Percentiles rank a stretch among this genome's conserved stretches.
phyloP scores from a whole-genome alignment of 2,113 vertebrate species.

The Thamnaconus septentrionalis region DNA sequence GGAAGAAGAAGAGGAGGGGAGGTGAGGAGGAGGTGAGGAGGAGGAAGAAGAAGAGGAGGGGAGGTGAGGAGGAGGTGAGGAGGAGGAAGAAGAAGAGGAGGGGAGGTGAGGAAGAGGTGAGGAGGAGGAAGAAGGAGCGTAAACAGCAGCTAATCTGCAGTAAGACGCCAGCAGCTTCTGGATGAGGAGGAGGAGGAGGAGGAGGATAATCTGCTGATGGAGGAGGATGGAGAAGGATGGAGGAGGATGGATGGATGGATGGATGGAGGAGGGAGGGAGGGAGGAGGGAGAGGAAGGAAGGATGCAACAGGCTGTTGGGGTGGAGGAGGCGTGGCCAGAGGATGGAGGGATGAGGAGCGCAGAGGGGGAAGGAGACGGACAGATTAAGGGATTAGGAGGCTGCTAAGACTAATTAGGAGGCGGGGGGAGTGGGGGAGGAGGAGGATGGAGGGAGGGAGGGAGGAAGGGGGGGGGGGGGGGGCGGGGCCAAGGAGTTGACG shows the following conservation, averaged over 20 bases:
- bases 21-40: no score
- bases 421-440: conserved; percentile 50
- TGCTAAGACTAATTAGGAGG: conserved; percentile 73
- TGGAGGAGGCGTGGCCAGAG: neutral
- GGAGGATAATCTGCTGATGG: conserved; percentile 37
- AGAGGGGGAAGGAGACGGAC: neutral
- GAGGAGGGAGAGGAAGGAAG: neutral
- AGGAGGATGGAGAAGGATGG: neutral
- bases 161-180: neutral
- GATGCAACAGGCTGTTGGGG: neutral
- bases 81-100: no score
- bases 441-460: conserved; percentile 3
- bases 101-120: no score
- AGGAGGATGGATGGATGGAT: conserved; percentile 12
- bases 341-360: neutral
- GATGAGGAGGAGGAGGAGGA: neutral
- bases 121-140: no score
- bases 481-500: neutral
- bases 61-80: no score
- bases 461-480: neutral
- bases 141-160: no score
- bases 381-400: neutral
- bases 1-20: no score
- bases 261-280: conserved; percentile 3
- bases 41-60: no score